Conservation (phyloP, 2,888 invertebrate genomes). For the Drosophila niveifrons region DNA sequence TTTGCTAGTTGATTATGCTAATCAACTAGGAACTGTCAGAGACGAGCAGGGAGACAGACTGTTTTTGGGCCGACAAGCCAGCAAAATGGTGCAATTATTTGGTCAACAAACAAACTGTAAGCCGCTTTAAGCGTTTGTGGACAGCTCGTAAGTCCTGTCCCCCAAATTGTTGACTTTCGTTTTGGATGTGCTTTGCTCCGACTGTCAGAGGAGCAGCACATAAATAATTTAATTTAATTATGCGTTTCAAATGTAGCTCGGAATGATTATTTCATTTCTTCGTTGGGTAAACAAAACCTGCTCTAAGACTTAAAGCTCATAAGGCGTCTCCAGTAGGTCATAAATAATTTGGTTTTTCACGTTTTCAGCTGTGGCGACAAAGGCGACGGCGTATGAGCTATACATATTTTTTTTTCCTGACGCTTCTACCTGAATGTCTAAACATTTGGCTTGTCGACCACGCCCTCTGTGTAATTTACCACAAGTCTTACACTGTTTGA, state of each 20-base stretch:
- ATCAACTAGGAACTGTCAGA: constrained; percentile 42
- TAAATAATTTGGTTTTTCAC: constrained; percentile 64
- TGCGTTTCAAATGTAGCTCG: constrained; percentile 56
- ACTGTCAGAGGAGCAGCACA: constrained; percentile 40
- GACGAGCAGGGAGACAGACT: background rate
- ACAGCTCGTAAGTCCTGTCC: constrained; percentile 48
- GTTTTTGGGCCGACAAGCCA: constrained; percentile 36
- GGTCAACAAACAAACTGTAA: constrained; percentile 64
- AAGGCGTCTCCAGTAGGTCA: constrained; percentile 46
- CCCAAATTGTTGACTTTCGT: constrained; percentile 39
- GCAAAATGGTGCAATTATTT: constrained; percentile 57
- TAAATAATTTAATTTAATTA: constrained; percentile 79
- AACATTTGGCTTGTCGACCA: constrained; percentile 38
- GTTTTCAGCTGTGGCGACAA: constrained; percentile 34
- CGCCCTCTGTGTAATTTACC: constrained; percentile 48
- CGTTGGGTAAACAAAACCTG: constrained; percentile 11
- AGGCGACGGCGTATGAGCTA: constrained; percentile 59
- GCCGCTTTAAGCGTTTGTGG: constrained; percentile 68
- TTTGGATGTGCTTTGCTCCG: constrained; percentile 27
- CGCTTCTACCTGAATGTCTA: constrained; percentile 31
- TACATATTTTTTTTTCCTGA: constrained; percentile 19
- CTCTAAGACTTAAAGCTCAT: constrained; percentile 33
- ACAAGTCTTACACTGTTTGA: constrained; percentile 53
- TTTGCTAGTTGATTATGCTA: constrained; percentile 66
- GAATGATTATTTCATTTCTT: constrained; percentile 41